Evolutionary conservation across 2,797 vertebrate species (phyloP).

Genomic region (Phalanger gymnotis): DNA sequence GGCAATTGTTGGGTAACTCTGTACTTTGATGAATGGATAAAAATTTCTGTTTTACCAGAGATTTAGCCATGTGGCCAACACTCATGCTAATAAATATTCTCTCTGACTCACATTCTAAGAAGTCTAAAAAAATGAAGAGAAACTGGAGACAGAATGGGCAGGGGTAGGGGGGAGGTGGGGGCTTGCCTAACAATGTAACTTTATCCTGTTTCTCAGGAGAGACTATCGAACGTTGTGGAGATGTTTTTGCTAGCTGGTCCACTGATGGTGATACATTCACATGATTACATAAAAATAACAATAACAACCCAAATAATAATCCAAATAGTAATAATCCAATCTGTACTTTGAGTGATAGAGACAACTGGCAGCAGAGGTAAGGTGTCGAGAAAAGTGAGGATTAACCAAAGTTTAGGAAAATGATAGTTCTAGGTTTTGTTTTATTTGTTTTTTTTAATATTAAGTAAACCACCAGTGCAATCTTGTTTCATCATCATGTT

Average conservation of each 20-base stretch:
- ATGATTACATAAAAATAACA: neutral
- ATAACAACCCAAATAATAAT: neutral
- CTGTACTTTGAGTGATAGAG: neutral
- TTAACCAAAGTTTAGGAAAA: neutral
- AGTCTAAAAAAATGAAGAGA: neutral
- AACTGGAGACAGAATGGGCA: neutral
- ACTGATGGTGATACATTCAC: neutral
- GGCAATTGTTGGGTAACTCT: neutral
- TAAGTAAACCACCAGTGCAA: neutral
- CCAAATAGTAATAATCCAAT: neutral
- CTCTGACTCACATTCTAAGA: neutral
- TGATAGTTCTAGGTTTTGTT: neutral
- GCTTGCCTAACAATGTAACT: neutral
- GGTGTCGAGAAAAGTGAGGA: neutral
- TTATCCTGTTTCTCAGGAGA: neutral
- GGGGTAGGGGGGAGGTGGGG: neutral
- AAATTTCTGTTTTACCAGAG: neutral
- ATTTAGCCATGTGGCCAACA: neutral
- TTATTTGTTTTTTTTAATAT: neutral
- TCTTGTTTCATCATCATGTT: neutral
- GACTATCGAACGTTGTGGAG: neutral
- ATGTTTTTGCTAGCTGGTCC: neutral
- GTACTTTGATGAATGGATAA: neutral
- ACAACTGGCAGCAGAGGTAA: neutral
- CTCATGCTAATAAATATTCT: neutral